Conservation (phyloP, 2,888 invertebrate species). For the Cephus spinipes region DNA sequence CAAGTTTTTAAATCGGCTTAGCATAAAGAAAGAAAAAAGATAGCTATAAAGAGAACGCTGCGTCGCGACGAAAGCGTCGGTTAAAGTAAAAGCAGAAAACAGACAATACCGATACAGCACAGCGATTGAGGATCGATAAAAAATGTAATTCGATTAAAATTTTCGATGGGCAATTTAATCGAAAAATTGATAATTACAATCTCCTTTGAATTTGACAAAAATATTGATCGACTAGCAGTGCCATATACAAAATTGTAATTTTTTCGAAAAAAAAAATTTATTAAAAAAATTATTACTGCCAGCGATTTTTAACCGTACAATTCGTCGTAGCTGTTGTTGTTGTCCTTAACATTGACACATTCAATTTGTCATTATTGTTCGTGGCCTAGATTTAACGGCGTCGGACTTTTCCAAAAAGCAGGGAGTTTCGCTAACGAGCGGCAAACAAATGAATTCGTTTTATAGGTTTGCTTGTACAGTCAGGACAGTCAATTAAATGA, state of each 20-base stretch:
- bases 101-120: neutral
- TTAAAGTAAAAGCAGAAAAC: neutral
- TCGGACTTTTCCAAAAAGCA: neutral
- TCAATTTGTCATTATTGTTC: neutral
- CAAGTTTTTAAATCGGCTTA: no score
- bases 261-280: neutral
- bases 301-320: no score
- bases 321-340: neutral
- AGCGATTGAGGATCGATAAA: neutral
- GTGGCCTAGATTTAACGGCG: neutral
- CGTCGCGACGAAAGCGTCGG: neutral
- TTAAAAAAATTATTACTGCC: neutral
- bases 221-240: neutral
- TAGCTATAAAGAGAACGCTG: no score
- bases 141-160: neutral
- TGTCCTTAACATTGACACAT: neutral
- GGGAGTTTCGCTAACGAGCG: neutral
- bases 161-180: neutral
- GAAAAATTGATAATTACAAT: neutral
- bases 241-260: neutral
- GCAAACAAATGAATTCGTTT: neutral
- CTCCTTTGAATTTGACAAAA: neutral
- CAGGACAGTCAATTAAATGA: neutral
- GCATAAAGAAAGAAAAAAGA: no score
- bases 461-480: neutral